Base-by-base conservation (phyloP, 2,888 invertebrate species). In the Rhogogaster chlorosoma region DNA sequence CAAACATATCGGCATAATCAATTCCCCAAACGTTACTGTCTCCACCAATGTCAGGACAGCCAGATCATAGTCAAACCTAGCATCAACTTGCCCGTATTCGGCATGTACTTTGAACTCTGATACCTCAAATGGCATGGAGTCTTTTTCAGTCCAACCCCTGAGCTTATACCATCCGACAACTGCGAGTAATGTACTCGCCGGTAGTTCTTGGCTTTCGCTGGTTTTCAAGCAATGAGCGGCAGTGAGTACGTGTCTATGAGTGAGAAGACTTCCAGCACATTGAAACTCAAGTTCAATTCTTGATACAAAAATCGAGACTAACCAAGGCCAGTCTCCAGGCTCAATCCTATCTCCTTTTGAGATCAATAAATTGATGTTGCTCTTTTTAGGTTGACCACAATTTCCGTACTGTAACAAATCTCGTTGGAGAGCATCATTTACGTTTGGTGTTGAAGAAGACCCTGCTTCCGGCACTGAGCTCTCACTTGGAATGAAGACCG, bases 291-390 rank as follows among this genome's bases (percentile, higher is more conserved):
- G 88, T 10, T 94, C 85, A 0, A 88, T 84, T 85, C 94, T 95
- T 26, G 94, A 94, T 82, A 95, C 93, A 89, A 95, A 96, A 42
- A 96, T 94, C 0, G 96, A 96, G 0, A 94, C 95, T 82, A 96
- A 89, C 96, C 96, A 96, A 0, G 96, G 96, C 95, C 96, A 95
- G 29, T 95, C 95, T 1, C 91, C 92, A 18, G 88, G 90, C 0
- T 61, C 85, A 22, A 93, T 92, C 0, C 93, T 93, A 6, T 94
- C 61, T 0, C 93, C 93, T 12, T 89, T 89, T 3, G 90, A 87
- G 10, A 93, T 89, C 49, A 93, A 86, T 15, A 87, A 88, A 88
- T 91, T 91, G 15, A 89, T 83, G 4, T 85, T 87, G 5, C 61
- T 77, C 15, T 77, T 84, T 18, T 64, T 85, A 10, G 86, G 82